Conservation (phyloP, 2,888 invertebrate genomes). For the Scaptomyza caliginosa region DNA sequence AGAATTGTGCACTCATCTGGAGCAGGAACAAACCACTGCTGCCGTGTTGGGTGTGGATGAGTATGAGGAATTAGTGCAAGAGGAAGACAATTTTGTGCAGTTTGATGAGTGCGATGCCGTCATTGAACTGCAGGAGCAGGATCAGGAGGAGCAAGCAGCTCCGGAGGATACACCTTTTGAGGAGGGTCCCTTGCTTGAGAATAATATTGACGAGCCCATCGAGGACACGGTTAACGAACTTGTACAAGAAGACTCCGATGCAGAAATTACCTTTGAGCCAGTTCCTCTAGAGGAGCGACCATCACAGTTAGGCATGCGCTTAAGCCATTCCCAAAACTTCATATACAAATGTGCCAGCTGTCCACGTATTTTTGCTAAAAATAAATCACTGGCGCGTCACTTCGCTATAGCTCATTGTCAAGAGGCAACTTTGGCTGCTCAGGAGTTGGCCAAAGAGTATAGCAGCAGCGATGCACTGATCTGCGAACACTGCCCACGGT, state of each 20-base stretch:
- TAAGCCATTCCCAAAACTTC: constrained; percentile 44
- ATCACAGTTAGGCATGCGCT: constrained; percentile 64
- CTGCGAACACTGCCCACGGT: constrained; percentile 79
- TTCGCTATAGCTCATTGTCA: constrained; percentile 61
- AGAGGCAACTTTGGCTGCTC: constrained; percentile 50
- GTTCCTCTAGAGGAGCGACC: constrained; percentile 18
- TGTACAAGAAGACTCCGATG: constrained; percentile 14
- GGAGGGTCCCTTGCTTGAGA: neutral
- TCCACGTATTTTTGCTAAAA: constrained; percentile 73
- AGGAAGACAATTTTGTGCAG: constrained; percentile 8
- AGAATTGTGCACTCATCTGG: constrained; percentile 28
- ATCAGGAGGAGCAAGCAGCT: constrained; percentile 14
- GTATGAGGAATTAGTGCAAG: constrained; percentile 3
- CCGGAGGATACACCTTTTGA: neutral
- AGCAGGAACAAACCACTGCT: constrained; percentile 12
- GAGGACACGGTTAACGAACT: constrained; percentile 3
- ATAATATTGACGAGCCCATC: neutral
- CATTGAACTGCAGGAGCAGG: constrained; percentile 26
- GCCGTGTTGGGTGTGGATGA: neutral
- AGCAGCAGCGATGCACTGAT: constrained; percentile 51
- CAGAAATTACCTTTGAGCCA: constrained; percentile 2
- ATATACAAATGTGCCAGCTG: constrained; percentile 65
- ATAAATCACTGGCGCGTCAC: constrained; percentile 68
- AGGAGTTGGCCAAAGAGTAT: constrained; percentile 53
- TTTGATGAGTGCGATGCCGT: constrained; percentile 31